Conservation (phyloP, 2,888 invertebrate genomes). For the Leptopilina syphax region DNA sequence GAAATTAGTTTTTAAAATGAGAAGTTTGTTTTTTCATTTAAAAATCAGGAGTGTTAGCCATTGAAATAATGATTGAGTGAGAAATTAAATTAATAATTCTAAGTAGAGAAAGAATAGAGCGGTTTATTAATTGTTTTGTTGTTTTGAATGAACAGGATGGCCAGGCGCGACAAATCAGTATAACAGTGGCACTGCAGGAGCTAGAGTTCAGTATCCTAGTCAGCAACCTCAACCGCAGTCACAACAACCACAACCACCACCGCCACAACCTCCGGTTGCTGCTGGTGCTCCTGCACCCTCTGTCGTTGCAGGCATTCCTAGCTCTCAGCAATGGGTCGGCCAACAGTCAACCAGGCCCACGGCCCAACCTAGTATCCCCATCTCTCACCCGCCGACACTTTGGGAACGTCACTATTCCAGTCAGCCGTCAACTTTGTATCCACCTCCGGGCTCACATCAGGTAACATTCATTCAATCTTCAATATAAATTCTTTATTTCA, state of each 20-base stretch:
- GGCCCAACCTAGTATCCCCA: constrained; percentile 69
- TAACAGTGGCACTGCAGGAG: constrained; percentile 70
- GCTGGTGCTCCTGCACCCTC: constrained; percentile 64
- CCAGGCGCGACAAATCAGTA: constrained; percentile 80
- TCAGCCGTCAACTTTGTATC: constrained; percentile 72
- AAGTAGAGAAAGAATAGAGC: too few species aligned
- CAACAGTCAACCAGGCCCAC: constrained; percentile 69
- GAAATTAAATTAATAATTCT: too few species aligned
- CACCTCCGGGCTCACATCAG: constrained; percentile 72
- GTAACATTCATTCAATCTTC: constrained; percentile 51
- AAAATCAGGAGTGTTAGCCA: too few species aligned
- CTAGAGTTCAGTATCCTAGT: constrained; percentile 71
- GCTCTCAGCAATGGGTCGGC: constrained; percentile 69
- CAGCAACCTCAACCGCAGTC: constrained; percentile 66
- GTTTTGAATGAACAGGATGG: constrained; percentile 79
- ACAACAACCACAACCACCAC: constrained; percentile 62
- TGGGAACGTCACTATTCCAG: constrained; percentile 75
- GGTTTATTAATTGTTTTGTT: background rate
- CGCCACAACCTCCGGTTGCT: constrained; percentile 59
- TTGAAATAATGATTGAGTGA: too few species aligned
- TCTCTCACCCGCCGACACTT: constrained; percentile 70
- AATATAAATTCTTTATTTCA: too few species aligned
- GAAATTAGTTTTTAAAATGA: too few species aligned
- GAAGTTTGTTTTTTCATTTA: too few species aligned
- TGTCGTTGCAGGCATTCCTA: constrained; percentile 54